These are phyloP conservation scores for Chrysolina oricalcia DNA, from an alignment of 2,888 invertebrate species.

Conservation along the genomic window DNA sequence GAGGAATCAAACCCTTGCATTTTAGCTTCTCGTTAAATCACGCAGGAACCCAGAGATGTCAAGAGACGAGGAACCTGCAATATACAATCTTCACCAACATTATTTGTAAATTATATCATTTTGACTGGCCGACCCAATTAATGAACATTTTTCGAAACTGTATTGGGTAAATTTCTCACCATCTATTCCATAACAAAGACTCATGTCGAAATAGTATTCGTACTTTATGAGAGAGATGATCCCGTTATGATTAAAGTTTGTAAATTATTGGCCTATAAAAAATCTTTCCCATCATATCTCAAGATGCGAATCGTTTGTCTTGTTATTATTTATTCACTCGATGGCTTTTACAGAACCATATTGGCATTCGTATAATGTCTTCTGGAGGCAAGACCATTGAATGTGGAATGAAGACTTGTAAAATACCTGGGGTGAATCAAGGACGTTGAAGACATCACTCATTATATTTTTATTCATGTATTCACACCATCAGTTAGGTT, in stretches of 20 bases:
- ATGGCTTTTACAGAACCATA: neutral
- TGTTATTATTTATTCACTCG: constrained; percentile 14
- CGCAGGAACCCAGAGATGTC: no score
- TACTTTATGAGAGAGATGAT: neutral
- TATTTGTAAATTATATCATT: neutral
- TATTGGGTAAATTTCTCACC: neutral
- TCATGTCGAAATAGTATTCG: neutral
- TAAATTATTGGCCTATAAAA: neutral
- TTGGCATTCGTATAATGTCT: constrained; percentile 9
- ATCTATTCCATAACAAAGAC: neutral
- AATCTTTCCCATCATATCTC: constrained; percentile 4
- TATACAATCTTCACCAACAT: no score
- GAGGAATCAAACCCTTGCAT: no score
- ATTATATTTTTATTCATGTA: neutral
- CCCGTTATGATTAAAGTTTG: neutral
- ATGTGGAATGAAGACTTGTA: neutral
- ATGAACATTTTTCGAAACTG: neutral
- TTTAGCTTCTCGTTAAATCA: no score
- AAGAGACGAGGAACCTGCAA: no score
- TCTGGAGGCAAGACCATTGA: neutral
- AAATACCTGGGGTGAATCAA: neutral
- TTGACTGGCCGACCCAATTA: neutral
- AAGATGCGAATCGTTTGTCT: neutral
- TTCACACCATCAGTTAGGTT: neutral
- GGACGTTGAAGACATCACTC: neutral